These are phyloP conservation scores for Loris lydekkerianus DNA, from an alignment of 2,797 vertebrate genomes.

Conservation along the genomic window DNA sequence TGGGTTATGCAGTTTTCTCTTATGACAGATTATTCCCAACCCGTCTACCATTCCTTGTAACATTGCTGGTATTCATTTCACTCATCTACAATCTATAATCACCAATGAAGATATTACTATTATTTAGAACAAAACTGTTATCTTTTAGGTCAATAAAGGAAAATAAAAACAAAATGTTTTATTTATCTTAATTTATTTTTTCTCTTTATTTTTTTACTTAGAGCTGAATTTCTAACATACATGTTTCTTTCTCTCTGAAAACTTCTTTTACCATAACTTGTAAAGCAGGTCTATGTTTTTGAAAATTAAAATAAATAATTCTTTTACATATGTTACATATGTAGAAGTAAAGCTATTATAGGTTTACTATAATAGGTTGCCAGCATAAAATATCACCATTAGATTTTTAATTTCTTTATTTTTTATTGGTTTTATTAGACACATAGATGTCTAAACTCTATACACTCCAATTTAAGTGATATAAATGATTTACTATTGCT, in stretches of 20 bases:
- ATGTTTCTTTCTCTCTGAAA: background rate
- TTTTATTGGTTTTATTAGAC: too few relatives aligned
- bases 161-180: background rate
- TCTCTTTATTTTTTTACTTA: background rate
- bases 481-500: background rate
- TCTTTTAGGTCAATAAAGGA: background rate
- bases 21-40: background rate
- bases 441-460: background rate
- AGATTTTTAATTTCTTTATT: too few relatives aligned
- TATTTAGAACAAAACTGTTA: background rate
- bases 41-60: background rate
- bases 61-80: background rate
- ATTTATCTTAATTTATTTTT: background rate
- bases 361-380: background rate
- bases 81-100: background rate
- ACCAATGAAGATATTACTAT: background rate
- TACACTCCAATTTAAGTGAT: background rate
- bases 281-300: background rate
- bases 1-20: background rate
- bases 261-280: background rate
- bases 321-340: background rate
- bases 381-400: background rate
- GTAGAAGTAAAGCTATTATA: background rate
- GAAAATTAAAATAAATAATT: slow-evolving; percentile 2
- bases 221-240: background rate